Conservation (phyloP, 2,888 invertebrate genomes). For the Nephrotoma appendiculata region DNA sequence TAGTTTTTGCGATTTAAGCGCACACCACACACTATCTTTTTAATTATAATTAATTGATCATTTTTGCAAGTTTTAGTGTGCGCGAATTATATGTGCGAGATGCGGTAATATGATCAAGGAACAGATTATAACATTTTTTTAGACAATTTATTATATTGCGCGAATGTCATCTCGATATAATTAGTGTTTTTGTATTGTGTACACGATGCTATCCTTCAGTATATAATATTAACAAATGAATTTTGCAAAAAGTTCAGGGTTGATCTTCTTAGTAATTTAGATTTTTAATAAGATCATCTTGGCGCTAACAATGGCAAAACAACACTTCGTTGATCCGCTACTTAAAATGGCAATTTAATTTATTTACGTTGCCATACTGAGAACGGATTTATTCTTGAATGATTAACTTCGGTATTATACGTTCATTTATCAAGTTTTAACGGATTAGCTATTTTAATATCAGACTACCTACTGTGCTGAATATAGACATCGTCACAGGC, state of each 20-base stretch:
- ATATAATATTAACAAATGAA: background rate
- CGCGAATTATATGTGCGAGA: background rate
- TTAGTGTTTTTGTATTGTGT: background rate
- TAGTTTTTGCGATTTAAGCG: background rate
- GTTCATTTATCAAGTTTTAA: too few relatives aligned
- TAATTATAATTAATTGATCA: background rate
- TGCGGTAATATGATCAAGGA: background rate
- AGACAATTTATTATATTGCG: background rate
- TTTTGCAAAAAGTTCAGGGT: background rate
- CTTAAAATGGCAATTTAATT: too few relatives aligned
- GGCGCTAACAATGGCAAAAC: too few relatives aligned
- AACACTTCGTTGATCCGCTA: too few relatives aligned
- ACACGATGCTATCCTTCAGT: background rate
- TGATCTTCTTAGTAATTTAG: background rate
- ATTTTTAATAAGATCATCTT: background rate
- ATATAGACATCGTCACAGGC: too few relatives aligned
- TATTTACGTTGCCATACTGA: too few relatives aligned
- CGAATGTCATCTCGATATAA: background rate
- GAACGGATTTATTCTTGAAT: too few relatives aligned
- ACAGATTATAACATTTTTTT: background rate
- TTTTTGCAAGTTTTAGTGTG: background rate
- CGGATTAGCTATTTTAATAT: too few relatives aligned
- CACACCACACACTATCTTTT: background rate
- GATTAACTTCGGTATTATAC: too few relatives aligned
- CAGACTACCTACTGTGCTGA: too few relatives aligned